A percentile compares a stretch with the other conserved stretches of the same genome.
These are phyloP conservation scores for Synchiropus splendidus DNA, from an alignment of 2,113 vertebrate genomes.

Conservation along the genomic window DNA sequence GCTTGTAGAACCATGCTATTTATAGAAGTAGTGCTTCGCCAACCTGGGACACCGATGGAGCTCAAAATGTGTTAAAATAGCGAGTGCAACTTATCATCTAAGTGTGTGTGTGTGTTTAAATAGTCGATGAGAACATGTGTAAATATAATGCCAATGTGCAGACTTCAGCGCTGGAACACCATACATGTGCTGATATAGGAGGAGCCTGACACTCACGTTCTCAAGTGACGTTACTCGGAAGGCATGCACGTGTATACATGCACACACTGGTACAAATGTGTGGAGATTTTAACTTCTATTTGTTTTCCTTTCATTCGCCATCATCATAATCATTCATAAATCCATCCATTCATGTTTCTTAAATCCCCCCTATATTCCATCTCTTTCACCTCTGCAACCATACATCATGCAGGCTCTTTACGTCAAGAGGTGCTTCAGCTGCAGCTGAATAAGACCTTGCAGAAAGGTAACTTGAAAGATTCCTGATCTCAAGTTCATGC, in stretches of 20 bases:
- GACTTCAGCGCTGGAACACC: not conserved
- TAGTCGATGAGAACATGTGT: too few relatives aligned
- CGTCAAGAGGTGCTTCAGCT: conserved; percentile 73
- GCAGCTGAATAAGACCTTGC: conserved; percentile 60
- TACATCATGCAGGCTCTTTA: conserved; percentile 60
- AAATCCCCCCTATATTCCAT: not conserved
- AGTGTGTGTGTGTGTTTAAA: too few relatives aligned
- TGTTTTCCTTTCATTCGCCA: too few relatives aligned
- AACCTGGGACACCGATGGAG: too few relatives aligned
- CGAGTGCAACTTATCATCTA: too few relatives aligned
- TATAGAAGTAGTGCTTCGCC: too few relatives aligned
- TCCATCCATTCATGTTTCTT: not conserved
- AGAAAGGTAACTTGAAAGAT: conserved; percentile 60
- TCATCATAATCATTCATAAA: too few relatives aligned
- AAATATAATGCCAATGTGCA: not conserved
- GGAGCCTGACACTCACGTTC: conserved; percentile 18
- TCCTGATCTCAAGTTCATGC: conserved; percentile 2
- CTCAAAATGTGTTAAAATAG: too few relatives aligned
- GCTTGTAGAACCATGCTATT: too few relatives aligned
- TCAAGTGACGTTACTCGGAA: conserved; percentile 1
- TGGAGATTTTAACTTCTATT: too few relatives aligned
- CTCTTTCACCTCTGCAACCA: conserved; percentile 7
- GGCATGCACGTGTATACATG: not conserved
- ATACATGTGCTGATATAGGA: conserved; percentile 1
- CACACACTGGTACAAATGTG: not conserved